A percentile compares a stretch with the other conserved stretches of the same genome.
Evolutionary conservation across 2,797 vertebrate species (phyloP).

Genomic region (Jordanella pulchra): DNA sequence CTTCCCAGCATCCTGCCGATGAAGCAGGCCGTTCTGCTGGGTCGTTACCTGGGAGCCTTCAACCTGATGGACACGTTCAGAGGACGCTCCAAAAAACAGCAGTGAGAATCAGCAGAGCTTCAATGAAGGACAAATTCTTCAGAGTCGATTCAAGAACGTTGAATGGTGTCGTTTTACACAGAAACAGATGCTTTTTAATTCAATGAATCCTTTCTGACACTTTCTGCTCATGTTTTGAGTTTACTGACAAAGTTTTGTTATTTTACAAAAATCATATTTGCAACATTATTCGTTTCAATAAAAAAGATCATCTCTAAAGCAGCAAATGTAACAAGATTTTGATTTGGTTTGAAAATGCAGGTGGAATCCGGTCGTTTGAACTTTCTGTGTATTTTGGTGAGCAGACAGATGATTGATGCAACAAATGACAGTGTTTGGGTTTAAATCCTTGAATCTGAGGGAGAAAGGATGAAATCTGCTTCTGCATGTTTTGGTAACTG

Average conservation of each 20-base stretch:
- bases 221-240: neutral
- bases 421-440: too few relatives aligned
- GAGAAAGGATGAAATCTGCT: too few relatives aligned
- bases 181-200: neutral
- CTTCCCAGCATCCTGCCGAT: slow-evolving; percentile 8
- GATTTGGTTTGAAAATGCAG: neutral
- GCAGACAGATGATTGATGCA: too few relatives aligned
- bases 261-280: neutral
- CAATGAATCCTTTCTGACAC: neutral
- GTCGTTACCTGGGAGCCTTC: slow-evolving; percentile 16
- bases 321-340: neutral
- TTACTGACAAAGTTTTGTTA: neutral
- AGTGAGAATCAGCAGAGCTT: neutral
- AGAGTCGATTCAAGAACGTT: neutral
- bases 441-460: too few relatives aligned
- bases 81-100: slow-evolving; percentile 9
- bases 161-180: neutral
- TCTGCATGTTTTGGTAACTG: too few relatives aligned
- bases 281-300: neutral
- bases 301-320: neutral
- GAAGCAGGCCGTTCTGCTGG: slow-evolving; percentile 9
- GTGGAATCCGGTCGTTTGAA: too few relatives aligned
- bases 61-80: slow-evolving; percentile 22
- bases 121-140: neutral
- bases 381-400: too few relatives aligned